phyloP scores from a whole-genome alignment of 2,888 invertebrate genomes.

The Anoplius nigerrimus region DNA sequence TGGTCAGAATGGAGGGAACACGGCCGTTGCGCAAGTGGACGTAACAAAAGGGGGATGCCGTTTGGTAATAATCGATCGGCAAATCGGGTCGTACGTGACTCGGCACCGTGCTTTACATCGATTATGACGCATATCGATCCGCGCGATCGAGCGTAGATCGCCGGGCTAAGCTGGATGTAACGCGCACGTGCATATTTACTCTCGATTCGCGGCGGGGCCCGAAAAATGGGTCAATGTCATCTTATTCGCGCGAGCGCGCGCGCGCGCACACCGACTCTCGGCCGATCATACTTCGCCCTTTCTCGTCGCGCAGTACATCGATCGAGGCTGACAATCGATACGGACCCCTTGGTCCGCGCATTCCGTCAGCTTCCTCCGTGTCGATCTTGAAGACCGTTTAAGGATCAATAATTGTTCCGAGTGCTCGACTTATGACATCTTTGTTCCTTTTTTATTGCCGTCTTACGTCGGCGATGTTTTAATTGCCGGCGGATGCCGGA shows the following conservation, averaged over 20 bases:
- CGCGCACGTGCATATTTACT: constrained; percentile 45
- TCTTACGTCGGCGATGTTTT: too few species aligned
- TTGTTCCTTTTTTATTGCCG: too few species aligned
- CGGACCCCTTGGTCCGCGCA: not conserved
- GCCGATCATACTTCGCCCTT: constrained; percentile 46
- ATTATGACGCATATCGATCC: constrained; percentile 34
- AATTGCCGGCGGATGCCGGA: too few species aligned
- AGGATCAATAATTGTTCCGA: too few species aligned
- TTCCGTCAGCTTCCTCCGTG: not conserved
- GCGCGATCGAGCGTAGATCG: constrained; percentile 16
- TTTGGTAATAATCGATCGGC: too few species aligned
- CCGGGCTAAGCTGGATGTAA: constrained; percentile 1
- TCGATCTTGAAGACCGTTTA: too few species aligned
- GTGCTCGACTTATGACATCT: too few species aligned
- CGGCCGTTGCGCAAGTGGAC: too few species aligned
- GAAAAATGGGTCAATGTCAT: constrained; percentile 65
- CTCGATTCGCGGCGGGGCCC: constrained; percentile 53
- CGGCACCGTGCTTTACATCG: not conserved
- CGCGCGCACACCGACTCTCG: too few species aligned
- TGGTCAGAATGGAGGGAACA: too few species aligned
- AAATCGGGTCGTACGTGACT: too few species aligned
- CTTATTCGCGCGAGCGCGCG: not conserved
- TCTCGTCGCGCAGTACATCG: constrained; percentile 21
- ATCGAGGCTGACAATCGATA: constrained; percentile 16
- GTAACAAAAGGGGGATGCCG: too few species aligned